Percentiles rank a stretch among this genome's conserved stretches.
These are phyloP conservation scores for Suricata suricatta DNA, from an alignment of 2,113 vertebrate genomes.

Conservation along the genomic window DNA sequence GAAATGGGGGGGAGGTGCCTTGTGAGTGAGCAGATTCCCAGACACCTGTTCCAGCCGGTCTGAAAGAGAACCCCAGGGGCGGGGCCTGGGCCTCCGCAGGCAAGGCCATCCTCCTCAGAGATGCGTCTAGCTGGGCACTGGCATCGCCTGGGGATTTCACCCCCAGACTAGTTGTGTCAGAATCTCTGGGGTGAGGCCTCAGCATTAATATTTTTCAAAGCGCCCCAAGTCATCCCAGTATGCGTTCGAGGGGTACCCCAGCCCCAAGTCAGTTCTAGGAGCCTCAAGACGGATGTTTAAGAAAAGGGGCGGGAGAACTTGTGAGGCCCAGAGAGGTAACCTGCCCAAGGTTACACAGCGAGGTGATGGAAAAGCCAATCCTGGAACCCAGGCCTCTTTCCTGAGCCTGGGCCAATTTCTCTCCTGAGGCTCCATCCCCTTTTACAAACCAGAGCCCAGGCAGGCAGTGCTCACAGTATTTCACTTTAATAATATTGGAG, in stretches of 20 bases:
- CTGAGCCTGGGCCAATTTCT: neutral
- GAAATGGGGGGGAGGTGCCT: too few species aligned
- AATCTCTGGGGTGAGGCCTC: neutral
- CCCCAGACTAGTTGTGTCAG: neutral
- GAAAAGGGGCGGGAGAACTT: neutral
- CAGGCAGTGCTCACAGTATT: conserved; percentile 25
- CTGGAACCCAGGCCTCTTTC: neutral
- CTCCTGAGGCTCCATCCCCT: neutral
- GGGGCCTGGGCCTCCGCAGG: neutral
- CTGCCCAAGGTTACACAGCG: neutral
- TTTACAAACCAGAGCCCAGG: conserved; percentile 34
- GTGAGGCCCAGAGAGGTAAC: neutral
- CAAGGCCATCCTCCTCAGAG: neutral
- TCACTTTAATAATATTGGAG: conserved; percentile 62
- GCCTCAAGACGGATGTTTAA: neutral
- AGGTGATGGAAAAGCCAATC: neutral
- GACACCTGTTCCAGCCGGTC: neutral
- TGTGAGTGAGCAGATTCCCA: neutral
- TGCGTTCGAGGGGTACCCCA: neutral
- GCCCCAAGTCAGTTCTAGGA: neutral
- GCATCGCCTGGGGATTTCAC: neutral
- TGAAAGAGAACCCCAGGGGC: neutral
- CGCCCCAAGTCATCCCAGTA: neutral
- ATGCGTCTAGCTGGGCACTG: neutral
- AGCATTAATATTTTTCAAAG: neutral